Evolutionary conservation across 2,888 invertebrate genomes (phyloP).

Genomic region (Heliconius erato): DNA sequence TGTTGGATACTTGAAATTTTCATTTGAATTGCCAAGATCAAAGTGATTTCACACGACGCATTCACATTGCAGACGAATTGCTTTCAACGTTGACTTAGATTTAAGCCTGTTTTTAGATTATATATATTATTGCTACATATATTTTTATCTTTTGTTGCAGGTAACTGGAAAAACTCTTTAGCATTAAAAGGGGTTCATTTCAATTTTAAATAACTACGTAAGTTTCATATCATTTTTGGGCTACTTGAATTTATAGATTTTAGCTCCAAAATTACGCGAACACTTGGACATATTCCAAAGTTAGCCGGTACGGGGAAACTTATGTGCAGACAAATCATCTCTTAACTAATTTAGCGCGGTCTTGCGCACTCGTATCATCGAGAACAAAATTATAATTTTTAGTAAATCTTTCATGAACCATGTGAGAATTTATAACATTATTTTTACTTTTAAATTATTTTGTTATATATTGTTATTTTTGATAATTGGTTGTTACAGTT

Average conservation of each 20-base stretch:
- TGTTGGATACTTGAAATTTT: conserved; percentile 30
- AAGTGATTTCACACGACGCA: conserved; percentile 46
- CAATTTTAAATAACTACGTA: conserved; percentile 47
- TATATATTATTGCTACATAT: conserved; percentile 34
- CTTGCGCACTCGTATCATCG: neutral
- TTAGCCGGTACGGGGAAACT: conserved; percentile 53
- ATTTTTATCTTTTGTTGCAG: conserved; percentile 53
- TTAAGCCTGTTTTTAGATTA: conserved; percentile 28
- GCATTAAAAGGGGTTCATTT: conserved; percentile 41
- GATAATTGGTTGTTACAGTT: neutral
- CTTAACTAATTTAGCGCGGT: conserved; percentile 27
- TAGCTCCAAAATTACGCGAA: conserved; percentile 59
- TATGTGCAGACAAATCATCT: conserved; percentile 53
- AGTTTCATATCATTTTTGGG: conserved; percentile 42
- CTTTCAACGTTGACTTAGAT: conserved; percentile 39
- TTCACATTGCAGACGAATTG: conserved; percentile 36
- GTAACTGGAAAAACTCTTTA: conserved; percentile 47
- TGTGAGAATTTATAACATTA: too few species aligned
- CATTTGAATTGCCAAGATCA: conserved; percentile 42
- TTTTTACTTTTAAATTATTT: too few species aligned
- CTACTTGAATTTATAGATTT: conserved; percentile 50
- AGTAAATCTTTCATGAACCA: neutral
- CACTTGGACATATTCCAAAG: conserved; percentile 66
- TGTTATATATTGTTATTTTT: too few species aligned
- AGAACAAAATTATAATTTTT: neutral